Percentiles rank a stretch among this genome's conserved stretches.
Conservation (phyloP, 2,797 vertebrate species). For the Sphaeramia orbicularis region DNA sequence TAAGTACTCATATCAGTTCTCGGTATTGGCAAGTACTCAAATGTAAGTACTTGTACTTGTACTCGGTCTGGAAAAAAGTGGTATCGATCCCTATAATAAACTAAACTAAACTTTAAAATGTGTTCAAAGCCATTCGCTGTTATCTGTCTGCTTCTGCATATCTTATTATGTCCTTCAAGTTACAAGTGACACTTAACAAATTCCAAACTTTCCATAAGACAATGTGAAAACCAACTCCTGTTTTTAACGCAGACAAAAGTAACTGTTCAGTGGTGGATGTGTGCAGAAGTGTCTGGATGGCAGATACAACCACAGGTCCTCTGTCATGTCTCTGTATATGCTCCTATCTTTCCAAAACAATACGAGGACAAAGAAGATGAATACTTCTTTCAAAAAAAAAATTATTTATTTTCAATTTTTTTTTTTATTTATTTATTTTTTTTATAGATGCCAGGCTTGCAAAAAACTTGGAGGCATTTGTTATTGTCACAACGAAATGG, state of each 20-base stretch:
- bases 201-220: too few species aligned
- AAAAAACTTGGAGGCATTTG: slow-evolving; percentile 58
- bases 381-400: slow-evolving; percentile 38
- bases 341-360: slow-evolving; percentile 39
- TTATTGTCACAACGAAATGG: slow-evolving; percentile 67
- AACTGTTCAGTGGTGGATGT: slow-evolving; percentile 23
- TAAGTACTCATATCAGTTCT: too few species aligned
- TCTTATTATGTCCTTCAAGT: not conserved
- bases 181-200: not conserved
- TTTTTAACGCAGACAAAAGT: slow-evolving; percentile 20
- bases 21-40: too few species aligned
- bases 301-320: slow-evolving; percentile 26
- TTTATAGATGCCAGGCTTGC: slow-evolving; percentile 27
- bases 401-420: too few species aligned
- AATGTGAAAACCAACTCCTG: slow-evolving; percentile 3
- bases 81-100: too few species aligned
- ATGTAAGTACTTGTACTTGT: too few species aligned
- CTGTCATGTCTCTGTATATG: slow-evolving; percentile 40
- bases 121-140: not conserved
- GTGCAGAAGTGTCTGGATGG: slow-evolving; percentile 28
- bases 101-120: too few species aligned
- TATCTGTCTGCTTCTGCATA: not conserved
- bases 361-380: slow-evolving; percentile 42
- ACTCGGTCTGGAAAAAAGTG: too few species aligned
- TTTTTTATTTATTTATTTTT: slow-evolving; percentile 38